Conservation (phyloP, 2,113 vertebrate species). For the Scytalopus superciliaris region DNA sequence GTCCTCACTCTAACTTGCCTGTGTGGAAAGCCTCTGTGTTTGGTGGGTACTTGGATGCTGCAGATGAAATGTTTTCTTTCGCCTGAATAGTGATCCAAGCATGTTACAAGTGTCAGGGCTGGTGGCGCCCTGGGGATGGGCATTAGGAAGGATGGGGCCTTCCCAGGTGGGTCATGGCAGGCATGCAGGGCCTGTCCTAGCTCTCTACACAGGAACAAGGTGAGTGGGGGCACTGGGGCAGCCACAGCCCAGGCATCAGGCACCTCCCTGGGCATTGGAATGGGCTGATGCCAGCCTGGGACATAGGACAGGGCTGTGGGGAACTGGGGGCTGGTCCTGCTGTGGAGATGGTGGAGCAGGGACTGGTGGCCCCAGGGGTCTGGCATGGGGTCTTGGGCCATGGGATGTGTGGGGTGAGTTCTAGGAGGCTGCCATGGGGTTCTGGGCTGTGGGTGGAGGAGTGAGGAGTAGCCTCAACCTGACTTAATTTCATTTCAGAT, state of each 20-base stretch:
- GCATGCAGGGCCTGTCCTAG: too few species aligned
- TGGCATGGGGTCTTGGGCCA: neutral
- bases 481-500: neutral
- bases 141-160: fast-evolving
- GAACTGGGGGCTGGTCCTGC: neutral
- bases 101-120: neutral
- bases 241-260: fast-evolving
- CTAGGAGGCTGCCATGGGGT: neutral
- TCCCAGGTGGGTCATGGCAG: too few species aligned
- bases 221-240: fast-evolving
- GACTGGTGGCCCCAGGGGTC: neutral
- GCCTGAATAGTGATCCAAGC: too few species aligned
- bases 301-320: neutral
- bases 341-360: neutral
- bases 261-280: fast-evolving
- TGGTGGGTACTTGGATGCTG: neutral
- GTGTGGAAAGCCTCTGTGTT: neutral
- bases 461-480: neutral
- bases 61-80: neutral
- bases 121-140: neutral
- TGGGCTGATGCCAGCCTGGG: too few species aligned
- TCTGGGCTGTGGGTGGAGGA: neutral
- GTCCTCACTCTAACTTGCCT: neutral
- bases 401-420: neutral
- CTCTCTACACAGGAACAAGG: neutral